These are phyloP conservation scores for Achatina immaculata DNA, from an alignment of 1,140 invertebrate species.

Conservation along the genomic window DNA sequence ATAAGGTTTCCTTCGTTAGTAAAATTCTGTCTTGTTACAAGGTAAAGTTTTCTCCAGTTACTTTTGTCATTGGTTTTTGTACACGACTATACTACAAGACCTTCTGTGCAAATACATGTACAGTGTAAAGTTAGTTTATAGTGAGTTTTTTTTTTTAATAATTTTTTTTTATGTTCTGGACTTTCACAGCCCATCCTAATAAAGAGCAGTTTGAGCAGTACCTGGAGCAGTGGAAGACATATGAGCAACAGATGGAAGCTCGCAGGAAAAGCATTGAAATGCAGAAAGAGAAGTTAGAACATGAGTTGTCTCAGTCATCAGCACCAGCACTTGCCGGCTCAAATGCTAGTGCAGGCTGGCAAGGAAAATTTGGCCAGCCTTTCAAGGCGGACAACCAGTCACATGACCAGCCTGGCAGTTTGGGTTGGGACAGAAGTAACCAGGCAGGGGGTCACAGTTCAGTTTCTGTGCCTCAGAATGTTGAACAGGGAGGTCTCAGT, in stretches of 20 bases:
- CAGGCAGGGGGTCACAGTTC: background rate
- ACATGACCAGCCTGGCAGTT: background rate
- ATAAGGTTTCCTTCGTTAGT: too few species aligned
- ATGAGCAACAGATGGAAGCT: constrained; percentile 68
- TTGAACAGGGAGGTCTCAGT: background rate
- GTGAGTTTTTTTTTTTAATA: too few species aligned
- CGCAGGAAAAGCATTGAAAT: constrained; percentile 50
- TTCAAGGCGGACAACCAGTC: background rate
- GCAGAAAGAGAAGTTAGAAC: constrained; percentile 50
- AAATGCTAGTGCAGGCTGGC: background rate
- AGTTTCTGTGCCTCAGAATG: background rate
- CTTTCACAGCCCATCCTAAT: constrained; percentile 71
- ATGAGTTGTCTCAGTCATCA: constrained; percentile 30
- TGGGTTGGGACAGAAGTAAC: background rate
- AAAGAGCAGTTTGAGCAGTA: constrained; percentile 70
- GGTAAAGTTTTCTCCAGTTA: too few species aligned
- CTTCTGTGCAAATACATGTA: too few species aligned
- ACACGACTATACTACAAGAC: too few species aligned
- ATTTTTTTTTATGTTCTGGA: too few species aligned
- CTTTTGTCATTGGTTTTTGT: too few species aligned
- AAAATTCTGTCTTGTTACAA: too few species aligned
- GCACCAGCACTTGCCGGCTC: constrained; percentile 25
- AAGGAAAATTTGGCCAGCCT: constrained; percentile 5
- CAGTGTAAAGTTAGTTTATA: too few species aligned
- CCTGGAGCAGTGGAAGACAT: constrained; percentile 69